Evolutionary conservation across 2,113 vertebrate genomes (phyloP), one percentile per base, ranked within the genome.

Genomic region (Orcinus orca): DNA sequence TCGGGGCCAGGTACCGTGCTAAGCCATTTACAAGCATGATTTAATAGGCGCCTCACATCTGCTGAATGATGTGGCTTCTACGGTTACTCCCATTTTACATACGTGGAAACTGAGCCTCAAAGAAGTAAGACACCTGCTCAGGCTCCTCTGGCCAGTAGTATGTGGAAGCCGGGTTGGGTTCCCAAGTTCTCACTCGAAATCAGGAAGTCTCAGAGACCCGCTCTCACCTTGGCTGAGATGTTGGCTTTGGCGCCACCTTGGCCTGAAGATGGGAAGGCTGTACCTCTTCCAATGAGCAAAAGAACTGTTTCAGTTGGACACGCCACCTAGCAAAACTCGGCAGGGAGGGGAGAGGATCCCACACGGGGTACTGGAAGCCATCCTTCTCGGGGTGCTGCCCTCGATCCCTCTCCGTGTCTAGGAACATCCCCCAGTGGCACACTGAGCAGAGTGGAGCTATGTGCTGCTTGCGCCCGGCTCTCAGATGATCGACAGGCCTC

Each of bases 401-500:
- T 18, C 6, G 1, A 31, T 92, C 8, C 1, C 33, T 62, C 83
- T 87, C 77, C 23, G 23, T 65, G 73, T 96, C 85, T 3, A 0
- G 53, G 50, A 88, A 33, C 89, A 82, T 62, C 74, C 36, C 23
- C 31, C 31, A 31, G 88, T 14, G 12, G 26, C 1, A 0, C 58
- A 90, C 2, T 23, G 65, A 71, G 20, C 3, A 0, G 62, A 85
- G 25, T 41, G 38, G 85, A 95, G 91, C 84, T 29, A 3, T 1
- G 36, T 82, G 86, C 17, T 79, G 44, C 65, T 96, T 79, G 82
- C 74, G 68, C 80, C 68, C 63, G 33, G 63, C 85, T 88, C 95
- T 88, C 47, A 44, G 50, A 14, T 95, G 98, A 97, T 97, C 97
- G 96, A 98, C 95, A 90, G 82, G 87, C 67, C 90, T 97, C 95